Conservation (phyloP, 2,888 invertebrate species). For the Drosophila diplacantha region DNA sequence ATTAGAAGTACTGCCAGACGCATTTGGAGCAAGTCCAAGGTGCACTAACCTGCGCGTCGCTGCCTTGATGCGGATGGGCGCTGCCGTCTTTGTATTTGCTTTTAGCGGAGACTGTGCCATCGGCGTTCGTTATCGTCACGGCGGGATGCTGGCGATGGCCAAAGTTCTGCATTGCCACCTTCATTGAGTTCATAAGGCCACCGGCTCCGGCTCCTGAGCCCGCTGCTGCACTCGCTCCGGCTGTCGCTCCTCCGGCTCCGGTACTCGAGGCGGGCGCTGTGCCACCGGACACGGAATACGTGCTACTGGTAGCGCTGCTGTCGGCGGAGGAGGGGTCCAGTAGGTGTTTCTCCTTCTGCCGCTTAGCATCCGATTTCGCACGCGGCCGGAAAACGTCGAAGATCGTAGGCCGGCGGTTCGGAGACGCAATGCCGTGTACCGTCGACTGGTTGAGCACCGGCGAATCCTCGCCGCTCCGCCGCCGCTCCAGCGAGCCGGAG, state of each 20-base stretch:
- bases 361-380: conserved; percentile 85
- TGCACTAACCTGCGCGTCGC: conserved; percentile 76
- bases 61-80: conserved; percentile 84
- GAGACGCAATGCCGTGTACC: conserved; percentile 81
- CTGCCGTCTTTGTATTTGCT: conserved; percentile 83
- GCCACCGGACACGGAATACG: conserved; percentile 64
- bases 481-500: conserved; percentile 77
- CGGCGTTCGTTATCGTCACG: conserved; percentile 74
- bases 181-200: conserved; percentile 89
- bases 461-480: conserved; percentile 78
- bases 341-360: conserved; percentile 71
- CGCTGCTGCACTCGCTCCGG: conserved; percentile 24
- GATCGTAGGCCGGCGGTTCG: conserved; percentile 85
- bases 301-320: conserved; percentile 74
- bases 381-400: conserved; percentile 89
- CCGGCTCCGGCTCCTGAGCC: conserved; percentile 41
- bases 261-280: conserved; percentile 49
- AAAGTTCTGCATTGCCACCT: conserved; percentile 84
- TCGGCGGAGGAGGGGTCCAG: conserved; percentile 72
- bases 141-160: conserved; percentile 74
- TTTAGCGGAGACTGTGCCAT: conserved; percentile 69
- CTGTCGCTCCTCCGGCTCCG: conserved; percentile 42
- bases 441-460: conserved; percentile 78
- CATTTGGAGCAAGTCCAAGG: background rate
- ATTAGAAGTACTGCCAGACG: background rate